phyloP scores from a whole-genome alignment of 1,140 invertebrate genomes.

The Uloborus diversus region DNA sequence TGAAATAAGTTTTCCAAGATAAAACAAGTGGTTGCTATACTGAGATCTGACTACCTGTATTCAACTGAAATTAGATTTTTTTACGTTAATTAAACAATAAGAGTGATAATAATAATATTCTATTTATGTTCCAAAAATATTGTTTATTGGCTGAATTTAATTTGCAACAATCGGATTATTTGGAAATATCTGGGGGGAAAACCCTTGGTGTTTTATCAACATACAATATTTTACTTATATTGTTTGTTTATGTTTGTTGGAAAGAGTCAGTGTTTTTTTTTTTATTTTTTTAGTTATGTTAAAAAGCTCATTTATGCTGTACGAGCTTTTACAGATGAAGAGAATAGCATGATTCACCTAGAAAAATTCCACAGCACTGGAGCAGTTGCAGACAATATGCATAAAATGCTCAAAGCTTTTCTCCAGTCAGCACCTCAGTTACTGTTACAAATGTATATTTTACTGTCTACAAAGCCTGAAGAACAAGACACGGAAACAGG shows the following conservation, averaged over 20 bases:
- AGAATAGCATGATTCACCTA: constrained; percentile 34
- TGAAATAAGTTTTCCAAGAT: too few species aligned
- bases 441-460: constrained; percentile 78
- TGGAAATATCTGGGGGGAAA: too few species aligned
- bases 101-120: too few species aligned
- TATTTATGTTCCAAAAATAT: too few species aligned
- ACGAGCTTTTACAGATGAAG: constrained; percentile 37
- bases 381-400: constrained; percentile 81
- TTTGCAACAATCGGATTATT: too few species aligned
- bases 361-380: constrained; percentile 66
- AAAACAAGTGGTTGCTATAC: too few species aligned
- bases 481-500: constrained; percentile 33
- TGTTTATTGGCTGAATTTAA: too few species aligned
- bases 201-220: too few species aligned
- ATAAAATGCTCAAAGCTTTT: constrained; percentile 89
- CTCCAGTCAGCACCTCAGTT: constrained; percentile 88
- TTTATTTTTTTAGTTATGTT: constrained; percentile 37
- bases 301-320: constrained; percentile 48
- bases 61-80: too few species aligned
- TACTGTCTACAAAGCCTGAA: constrained; percentile 66
- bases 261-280: not conserved
- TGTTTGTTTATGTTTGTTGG: not conserved
- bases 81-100: too few species aligned
- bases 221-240: too few species aligned
- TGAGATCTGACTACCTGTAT: too few species aligned